Evolutionary conservation across 2,888 invertebrate species (phyloP).

Genomic region (Crocallis elinguaria): DNA sequence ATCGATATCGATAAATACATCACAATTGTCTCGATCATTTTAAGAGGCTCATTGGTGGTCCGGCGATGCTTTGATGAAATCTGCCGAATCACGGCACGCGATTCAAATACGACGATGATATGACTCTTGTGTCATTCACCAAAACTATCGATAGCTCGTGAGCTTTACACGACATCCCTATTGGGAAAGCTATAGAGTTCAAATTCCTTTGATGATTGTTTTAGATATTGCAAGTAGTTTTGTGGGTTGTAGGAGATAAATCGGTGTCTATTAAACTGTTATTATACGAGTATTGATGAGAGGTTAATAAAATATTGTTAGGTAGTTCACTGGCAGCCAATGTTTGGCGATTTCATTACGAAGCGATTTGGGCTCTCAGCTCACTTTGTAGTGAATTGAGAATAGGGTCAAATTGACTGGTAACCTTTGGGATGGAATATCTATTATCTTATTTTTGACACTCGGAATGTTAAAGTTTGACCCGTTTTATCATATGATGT

Average conservation of each 20-base stretch:
- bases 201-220: constrained; percentile 25
- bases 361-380: constrained; percentile 14
- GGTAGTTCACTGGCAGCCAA: constrained; percentile 47
- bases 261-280: constrained; percentile 80
- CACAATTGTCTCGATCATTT: constrained; percentile 47
- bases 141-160: constrained; percentile 27
- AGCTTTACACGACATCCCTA: constrained; percentile 8
- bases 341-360: constrained; percentile 59
- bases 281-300: constrained; percentile 75
- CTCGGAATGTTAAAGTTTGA: too few species aligned
- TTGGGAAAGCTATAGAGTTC: constrained; percentile 27
- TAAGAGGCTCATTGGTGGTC: constrained; percentile 78
- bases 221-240: constrained; percentile 22
- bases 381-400: constrained; percentile 3
- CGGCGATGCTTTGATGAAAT: constrained; percentile 74
- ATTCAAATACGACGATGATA: constrained; percentile 81
- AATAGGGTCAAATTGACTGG: constrained; percentile 18
- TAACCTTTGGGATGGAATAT: constrained; percentile 23
- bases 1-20: constrained; percentile 47
- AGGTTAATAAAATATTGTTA: constrained; percentile 81
- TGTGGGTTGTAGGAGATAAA: constrained; percentile 63
- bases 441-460: background rate
- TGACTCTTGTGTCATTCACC: constrained; percentile 63
- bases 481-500: too few species aligned
- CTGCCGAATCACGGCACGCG: constrained; percentile 83